Conservation (phyloP, 2,888 invertebrate species). For the Epinotia ramella region DNA sequence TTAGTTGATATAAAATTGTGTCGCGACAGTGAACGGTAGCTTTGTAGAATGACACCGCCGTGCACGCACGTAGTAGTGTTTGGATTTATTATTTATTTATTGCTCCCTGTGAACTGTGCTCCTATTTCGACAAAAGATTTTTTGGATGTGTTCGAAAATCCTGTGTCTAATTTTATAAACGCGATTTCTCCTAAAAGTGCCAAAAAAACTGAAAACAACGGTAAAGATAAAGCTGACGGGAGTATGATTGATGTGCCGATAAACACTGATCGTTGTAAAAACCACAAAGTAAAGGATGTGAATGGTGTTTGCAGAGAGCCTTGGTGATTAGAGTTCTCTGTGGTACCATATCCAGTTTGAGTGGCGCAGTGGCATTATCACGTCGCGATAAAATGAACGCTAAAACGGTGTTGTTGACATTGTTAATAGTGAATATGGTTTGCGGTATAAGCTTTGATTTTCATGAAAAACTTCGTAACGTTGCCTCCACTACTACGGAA, state of each 20-base stretch:
- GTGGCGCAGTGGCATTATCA: slow-evolving; percentile 61
- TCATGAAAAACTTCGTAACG: slow-evolving; percentile 60
- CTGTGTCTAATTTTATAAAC: slow-evolving; percentile 67
- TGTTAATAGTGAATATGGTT: slow-evolving; percentile 54
- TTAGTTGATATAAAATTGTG: slow-evolving; percentile 61
- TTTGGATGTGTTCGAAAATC: slow-evolving; percentile 71
- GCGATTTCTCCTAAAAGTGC: slow-evolving; percentile 46
- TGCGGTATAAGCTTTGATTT: slow-evolving; percentile 60
- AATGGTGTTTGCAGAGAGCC: slow-evolving; percentile 72
- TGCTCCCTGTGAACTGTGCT: slow-evolving; percentile 58
- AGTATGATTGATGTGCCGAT: slow-evolving; percentile 74
- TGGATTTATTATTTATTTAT: slow-evolving; percentile 64
- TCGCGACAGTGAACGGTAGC: slow-evolving; percentile 59
- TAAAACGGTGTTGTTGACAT: slow-evolving; percentile 57
- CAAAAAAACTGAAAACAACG: slow-evolving; percentile 39
- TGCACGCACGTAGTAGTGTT: slow-evolving; percentile 68
- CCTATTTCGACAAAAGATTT: slow-evolving; percentile 63
- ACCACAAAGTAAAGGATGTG: slow-evolving; percentile 61
- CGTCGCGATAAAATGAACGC: slow-evolving; percentile 67
- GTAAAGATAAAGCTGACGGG: slow-evolving; percentile 39
- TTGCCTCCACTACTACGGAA: slow-evolving; percentile 46
- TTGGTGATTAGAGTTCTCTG: slow-evolving; percentile 60
- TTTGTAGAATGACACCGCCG: slow-evolving; percentile 73
- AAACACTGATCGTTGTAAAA: slow-evolving; percentile 60
- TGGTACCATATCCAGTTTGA: slow-evolving; percentile 47